Evolutionary conservation across 1,140 invertebrate genomes (phyloP), one percentile per base, ranked within the genome.

Genomic region (Acromyrmex charruanus): DNA sequence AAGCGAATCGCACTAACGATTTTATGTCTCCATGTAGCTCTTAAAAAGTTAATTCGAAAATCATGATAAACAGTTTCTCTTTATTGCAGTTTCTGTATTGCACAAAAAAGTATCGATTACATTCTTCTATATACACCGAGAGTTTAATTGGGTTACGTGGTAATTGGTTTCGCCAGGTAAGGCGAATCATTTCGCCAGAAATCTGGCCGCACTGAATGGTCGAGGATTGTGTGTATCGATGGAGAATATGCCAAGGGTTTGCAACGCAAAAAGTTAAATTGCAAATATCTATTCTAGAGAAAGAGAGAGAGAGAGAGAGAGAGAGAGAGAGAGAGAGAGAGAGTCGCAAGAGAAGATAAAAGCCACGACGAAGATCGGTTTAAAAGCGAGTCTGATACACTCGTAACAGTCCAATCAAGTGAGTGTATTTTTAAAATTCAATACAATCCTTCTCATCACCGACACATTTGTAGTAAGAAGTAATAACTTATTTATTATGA

Each of bases 111-210:
- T 39, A 59, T 31, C 35, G 31, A 21, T 18, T 44, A 5, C 18
- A 21, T 82, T 35, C 6, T 35, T 58, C 21, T n/a, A 10, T 81
- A 14, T 55, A 68, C n/a, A 68, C 39, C 39, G 39, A 9, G 39
- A 14, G 44, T 51, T 61, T 51, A 61, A 18, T 49, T 39, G 72
- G 69, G 69, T 69, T 74, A 75, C 63, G 39, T 12, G 71, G 72
- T 91, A 91, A 91, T 91, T 91, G 86, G 74, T 89, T 88, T 89
- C 28, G 69, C 51, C 35, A 80, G 65, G 75, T 85, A 89, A 89
- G 86, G 65, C 55, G 80, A 80, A 68, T 79, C 74, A 71, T 81
- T 90, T 84, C 58, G 68, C 7, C 58, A n/a, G 75, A 72, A 68
- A 89, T 86, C 66, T 72, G n/a, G 25, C 63, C 71, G 75, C 59